Percentiles rank a stretch among this genome's conserved stretches.
Conservation (phyloP, 2,113 vertebrate genomes). For the Pseudonaja textilis region DNA sequence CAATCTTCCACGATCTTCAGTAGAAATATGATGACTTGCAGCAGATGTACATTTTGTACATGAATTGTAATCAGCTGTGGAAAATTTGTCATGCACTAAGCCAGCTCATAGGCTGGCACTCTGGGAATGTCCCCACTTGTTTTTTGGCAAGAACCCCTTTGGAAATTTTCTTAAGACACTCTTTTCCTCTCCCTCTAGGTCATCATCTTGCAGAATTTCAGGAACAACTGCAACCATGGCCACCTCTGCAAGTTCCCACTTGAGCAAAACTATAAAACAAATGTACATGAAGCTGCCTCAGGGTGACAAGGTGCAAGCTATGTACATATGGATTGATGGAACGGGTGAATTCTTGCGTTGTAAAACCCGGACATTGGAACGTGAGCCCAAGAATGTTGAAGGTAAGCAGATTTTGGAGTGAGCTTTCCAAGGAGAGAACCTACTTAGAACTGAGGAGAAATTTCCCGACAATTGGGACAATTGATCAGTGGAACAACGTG, state of each 20-base stretch:
- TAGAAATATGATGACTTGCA: background rate
- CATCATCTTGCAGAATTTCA: slow-evolving; percentile 53
- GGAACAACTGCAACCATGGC: slow-evolving; percentile 75
- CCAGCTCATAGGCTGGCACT: background rate
- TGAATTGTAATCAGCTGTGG: background rate
- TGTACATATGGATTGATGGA: slow-evolving; percentile 96
- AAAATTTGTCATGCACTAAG: background rate
- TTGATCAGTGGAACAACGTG: background rate
- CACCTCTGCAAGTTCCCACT: slow-evolving; percentile 83
- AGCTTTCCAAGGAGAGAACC: background rate
- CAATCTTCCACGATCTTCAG: background rate
- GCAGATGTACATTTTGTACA: slow-evolving; percentile 1
- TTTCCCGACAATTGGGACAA: background rate
- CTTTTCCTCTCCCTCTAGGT: background rate
- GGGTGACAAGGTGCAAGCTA: slow-evolving; percentile 86
- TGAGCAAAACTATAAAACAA: slow-evolving; percentile 90
- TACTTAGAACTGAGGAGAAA: background rate
- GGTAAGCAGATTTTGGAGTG: slow-evolving; percentile 69
- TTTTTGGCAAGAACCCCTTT: background rate
- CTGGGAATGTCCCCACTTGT: background rate
- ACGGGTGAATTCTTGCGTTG: slow-evolving; percentile 89
- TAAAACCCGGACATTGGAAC: slow-evolving; percentile 90
- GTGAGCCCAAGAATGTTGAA: slow-evolving; percentile 88
- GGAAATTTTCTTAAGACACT: background rate
- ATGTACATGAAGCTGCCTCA: slow-evolving; percentile 90